A percentile compares a stretch with the other conserved stretches of the same genome.
These are phyloP conservation scores for Ancistrus triradiatus DNA, from an alignment of 2,113 vertebrate species.

Conservation along the genomic window DNA sequence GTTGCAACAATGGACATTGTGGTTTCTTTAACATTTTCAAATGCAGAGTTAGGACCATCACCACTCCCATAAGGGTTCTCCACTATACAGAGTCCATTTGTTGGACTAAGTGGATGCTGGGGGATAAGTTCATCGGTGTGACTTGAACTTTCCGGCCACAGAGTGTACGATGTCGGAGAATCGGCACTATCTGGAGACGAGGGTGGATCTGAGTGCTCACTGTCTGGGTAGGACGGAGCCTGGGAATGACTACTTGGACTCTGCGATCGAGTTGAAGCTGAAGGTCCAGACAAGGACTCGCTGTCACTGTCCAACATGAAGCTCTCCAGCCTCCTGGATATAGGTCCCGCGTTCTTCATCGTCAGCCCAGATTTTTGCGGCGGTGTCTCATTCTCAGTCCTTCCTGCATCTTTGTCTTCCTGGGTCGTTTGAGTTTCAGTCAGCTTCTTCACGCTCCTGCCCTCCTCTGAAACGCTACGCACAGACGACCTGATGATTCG, in stretches of 20 bases:
- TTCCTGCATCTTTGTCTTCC: constrained; percentile 32
- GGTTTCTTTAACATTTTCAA: not conserved
- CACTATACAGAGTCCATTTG: constrained; percentile 21
- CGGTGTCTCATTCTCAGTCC: constrained; percentile 28
- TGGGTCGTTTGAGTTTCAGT: constrained; percentile 12
- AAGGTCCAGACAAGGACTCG: constrained; percentile 62
- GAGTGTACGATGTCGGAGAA: constrained; percentile 28
- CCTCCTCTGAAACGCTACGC: constrained; percentile 42
- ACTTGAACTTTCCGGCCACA: constrained; percentile 28
- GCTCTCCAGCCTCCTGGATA: constrained; percentile 73
- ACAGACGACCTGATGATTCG: constrained; percentile 49
- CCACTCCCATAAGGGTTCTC: not conserved
- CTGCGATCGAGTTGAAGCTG: constrained; percentile 25
- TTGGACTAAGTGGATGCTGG: constrained; percentile 7
- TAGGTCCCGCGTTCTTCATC: constrained; percentile 74
- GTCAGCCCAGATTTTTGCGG: constrained; percentile 45
- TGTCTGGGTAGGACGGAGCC: constrained; percentile 25
- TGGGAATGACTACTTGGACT: constrained; percentile 39
- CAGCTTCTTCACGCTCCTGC: constrained; percentile 24
- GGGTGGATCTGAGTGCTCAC: constrained; percentile 32
- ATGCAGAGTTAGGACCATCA: not conserved
- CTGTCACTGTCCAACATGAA: constrained; percentile 68
- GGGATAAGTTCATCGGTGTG: constrained; percentile 3
- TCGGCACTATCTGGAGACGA: constrained; percentile 25
- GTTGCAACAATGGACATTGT: constrained; percentile 26